phyloP scores from a whole-genome alignment of 2,888 invertebrate genomes.

The Sicus ferrugineus region DNA sequence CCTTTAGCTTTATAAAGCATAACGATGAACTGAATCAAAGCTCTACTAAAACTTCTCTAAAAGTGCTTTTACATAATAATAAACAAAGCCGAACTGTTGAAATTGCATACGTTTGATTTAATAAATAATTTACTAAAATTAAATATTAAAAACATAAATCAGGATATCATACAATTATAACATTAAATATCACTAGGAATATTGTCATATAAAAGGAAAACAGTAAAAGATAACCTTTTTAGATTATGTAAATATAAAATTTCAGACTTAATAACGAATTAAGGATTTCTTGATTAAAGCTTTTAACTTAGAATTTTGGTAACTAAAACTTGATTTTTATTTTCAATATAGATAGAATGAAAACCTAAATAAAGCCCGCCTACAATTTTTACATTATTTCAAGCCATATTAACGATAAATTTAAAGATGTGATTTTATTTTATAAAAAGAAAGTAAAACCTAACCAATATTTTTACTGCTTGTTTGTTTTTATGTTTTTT shows the following conservation, averaged over 20 bases:
- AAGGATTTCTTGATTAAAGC: too few relatives aligned
- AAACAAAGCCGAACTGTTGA: conserved; percentile 16
- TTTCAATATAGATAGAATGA: too few relatives aligned
- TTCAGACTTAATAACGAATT: conserved; percentile 14
- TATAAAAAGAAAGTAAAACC: too few relatives aligned
- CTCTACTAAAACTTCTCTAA: conserved; percentile 29
- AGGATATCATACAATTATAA: conserved; percentile 27
- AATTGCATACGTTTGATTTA: conserved; percentile 4
- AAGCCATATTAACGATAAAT: too few relatives aligned
- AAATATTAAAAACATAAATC: conserved; percentile 16
- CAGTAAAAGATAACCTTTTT: conserved; percentile 23
- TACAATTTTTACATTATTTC: too few relatives aligned
- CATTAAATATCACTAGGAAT: conserved; percentile 34
- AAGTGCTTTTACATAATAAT: conserved; percentile 11
- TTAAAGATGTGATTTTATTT: too few relatives aligned
- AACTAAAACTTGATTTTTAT: too few relatives aligned
- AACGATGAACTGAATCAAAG: conserved; percentile 9
- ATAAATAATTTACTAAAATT: background rate
- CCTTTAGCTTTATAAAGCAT: conserved; percentile 13
- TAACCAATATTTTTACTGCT: too few relatives aligned
- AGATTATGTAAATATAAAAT: conserved; percentile 34
- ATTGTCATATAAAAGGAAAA: conserved; percentile 20
- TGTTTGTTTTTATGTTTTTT: too few relatives aligned
- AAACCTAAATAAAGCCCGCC: too few relatives aligned
- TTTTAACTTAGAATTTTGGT: too few relatives aligned